Base-by-base conservation (phyloP, 2,888 invertebrate species). In the Carabus problematicus region DNA sequence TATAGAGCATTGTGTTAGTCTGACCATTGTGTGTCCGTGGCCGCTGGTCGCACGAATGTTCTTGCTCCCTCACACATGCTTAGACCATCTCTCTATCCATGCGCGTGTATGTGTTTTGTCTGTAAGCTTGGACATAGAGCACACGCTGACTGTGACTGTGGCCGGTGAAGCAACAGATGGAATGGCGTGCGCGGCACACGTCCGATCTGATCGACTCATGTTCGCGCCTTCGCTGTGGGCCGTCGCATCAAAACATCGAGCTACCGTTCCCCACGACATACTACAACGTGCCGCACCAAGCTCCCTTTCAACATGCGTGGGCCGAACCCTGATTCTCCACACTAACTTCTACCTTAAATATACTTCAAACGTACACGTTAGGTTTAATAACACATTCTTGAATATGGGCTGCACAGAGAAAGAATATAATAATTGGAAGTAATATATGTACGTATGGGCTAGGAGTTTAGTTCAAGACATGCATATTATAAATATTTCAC, bases 201-300 rank as follows among this genome's bases (percentile, higher is more conserved):
- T 40, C 16, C 47, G 61, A 61, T 47, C 45, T 8, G n/a, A 40
- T 52, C 49, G 39, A 45, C 7, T 45, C 19, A 61, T 61, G 45
- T 45, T 45, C 29, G 61, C 18, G 64, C 19, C 78, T 75, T 73
- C 76, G 78, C 76, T 78, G 79, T 79, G 78, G 79, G 79, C 79
- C 79, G 78, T 73, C 76, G 74, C 76, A 75, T 80, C 79, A 79
- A 75, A 64, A 64, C 64, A 64, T 64, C 56, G 49, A 45, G 55
- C 64, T 64, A 64, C 64, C 12, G 49, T 49, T 49, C 18, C 49
- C 14, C 49, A 49, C 14, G n/a, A n/a, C n/a, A n/a, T n/a, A 29
- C 49, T 47, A 14, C 18, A 16, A 14, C 49, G 18, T 49, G 49
- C 16, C 49, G 14, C 49, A 49, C n/a, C n/a, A n/a, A n/a, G n/a